phyloP scores from a whole-genome alignment of 1,140 invertebrate species.

The Rhynchophorus ferrugineus region DNA sequence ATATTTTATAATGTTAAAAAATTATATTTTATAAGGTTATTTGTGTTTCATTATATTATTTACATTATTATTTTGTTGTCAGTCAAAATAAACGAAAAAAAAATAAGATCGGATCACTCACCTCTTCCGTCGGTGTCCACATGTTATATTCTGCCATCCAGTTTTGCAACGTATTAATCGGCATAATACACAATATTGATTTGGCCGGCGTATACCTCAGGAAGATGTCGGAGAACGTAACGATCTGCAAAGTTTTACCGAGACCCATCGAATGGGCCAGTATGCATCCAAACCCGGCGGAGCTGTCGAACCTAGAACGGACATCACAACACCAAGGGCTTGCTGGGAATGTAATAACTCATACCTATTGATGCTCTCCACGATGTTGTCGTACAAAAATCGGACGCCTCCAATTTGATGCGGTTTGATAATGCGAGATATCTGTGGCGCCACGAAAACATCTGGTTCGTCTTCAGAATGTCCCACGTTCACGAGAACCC shows the following conservation, averaged over 20 bases:
- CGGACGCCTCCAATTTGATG: conserved; percentile 95
- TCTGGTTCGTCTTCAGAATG: conserved; percentile 88
- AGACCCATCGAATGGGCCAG: conserved; percentile 98
- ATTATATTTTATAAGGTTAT: no score
- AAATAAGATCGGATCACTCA: background rate
- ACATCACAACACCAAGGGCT: no score
- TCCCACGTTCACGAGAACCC: conserved; percentile 93
- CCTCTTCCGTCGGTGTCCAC: conserved; percentile 71
- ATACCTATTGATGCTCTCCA: conserved; percentile 71
- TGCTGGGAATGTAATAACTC: conserved; percentile 66
- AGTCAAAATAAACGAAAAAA: no score
- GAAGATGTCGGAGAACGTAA: conserved; percentile 95
- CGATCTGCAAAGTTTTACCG: conserved; percentile 96
- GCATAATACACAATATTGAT: conserved; percentile 92
- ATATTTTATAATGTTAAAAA: no score
- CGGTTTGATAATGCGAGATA: conserved; percentile 88
- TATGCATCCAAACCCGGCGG: conserved; percentile 85
- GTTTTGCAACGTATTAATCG: conserved; percentile 98
- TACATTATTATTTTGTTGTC: no score
- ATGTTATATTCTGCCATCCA: conserved; percentile 97
- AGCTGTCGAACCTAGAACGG: conserved; percentile 22
- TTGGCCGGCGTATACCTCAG: conserved; percentile 81
- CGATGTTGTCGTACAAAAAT: conserved; percentile 94
- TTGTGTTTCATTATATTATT: no score
- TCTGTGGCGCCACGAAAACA: conserved; percentile 88